These are phyloP conservation scores for Achroia grisella DNA, from an alignment of 1,140 invertebrate species.

Conservation along the genomic window DNA sequence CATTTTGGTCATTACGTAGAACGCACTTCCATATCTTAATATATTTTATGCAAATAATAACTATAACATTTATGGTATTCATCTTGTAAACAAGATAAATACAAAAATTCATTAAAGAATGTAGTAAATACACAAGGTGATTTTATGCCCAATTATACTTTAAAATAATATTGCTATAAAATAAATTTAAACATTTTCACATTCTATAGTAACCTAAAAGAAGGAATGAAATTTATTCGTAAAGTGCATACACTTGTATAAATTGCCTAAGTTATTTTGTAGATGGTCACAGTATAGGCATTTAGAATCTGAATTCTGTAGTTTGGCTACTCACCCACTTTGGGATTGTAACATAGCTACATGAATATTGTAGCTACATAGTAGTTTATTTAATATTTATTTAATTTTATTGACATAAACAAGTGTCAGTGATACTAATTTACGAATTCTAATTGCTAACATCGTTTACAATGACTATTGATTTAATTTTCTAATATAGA, in stretches of 20 bases:
- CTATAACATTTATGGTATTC: no score
- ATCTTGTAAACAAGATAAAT: background rate
- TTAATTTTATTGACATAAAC: no score
- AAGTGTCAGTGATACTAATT: no score
- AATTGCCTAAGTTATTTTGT: background rate
- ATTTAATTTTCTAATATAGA: no score
- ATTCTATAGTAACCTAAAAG: conserved; percentile 38
- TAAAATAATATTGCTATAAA: conserved; percentile 18
- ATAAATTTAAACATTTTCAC: conserved; percentile 13
- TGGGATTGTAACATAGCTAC: background rate
- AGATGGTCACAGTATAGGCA: background rate
- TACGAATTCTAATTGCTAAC: no score
- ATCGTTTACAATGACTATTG: no score
- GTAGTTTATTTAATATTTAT: no score
- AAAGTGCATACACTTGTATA: background rate
- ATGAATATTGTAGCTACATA: no score
- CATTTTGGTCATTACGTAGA: no score
- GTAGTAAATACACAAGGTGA: conserved; percentile 9
- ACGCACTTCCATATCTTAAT: no score
- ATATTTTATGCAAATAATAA: no score
- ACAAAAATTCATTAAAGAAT: conserved; percentile 13
- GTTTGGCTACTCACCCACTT: conserved; percentile 9
- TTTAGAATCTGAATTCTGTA: background rate
- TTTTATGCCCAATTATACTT: conserved; percentile 2
- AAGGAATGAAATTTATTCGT: conserved; percentile 54